These are phyloP conservation scores for Enteromius thamalakanensis DNA, from an alignment of 2,797 vertebrate species.

Conservation along the genomic window DNA sequence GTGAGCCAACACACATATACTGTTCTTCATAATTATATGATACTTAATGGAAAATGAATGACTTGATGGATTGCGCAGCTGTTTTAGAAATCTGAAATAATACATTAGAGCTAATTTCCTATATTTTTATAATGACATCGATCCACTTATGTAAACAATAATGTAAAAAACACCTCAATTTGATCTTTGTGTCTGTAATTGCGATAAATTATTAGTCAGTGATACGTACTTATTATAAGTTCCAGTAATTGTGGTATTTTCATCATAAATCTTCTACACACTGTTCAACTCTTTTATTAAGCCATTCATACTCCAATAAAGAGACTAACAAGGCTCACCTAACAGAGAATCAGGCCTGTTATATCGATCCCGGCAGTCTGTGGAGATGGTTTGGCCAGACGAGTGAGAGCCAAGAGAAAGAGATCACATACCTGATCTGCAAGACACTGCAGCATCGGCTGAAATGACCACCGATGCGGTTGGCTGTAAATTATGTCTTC, in stretches of 20 bases:
- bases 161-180: constrained; percentile 16
- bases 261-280: not conserved
- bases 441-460: constrained; percentile 10
- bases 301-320: constrained; percentile 23
- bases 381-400: constrained; percentile 24
- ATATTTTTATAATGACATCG: constrained; percentile 40
- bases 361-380: constrained; percentile 28
- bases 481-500: not conserved
- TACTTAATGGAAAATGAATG: constrained; percentile 32
- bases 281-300: constrained; percentile 6
- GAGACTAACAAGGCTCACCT: constrained; percentile 18
- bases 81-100: constrained; percentile 37
- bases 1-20: constrained; percentile 29
- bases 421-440: constrained; percentile 42
- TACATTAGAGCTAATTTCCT: constrained; percentile 23
- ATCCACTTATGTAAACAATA: constrained; percentile 27
- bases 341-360: constrained; percentile 33
- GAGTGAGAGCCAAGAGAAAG: constrained; percentile 41
- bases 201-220: constrained; percentile 20
- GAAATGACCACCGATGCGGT: constrained; percentile 4
- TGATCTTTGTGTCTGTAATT: constrained; percentile 11
- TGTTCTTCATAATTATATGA: constrained; percentile 43
- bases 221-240: constrained; percentile 13
- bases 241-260: constrained; percentile 28
- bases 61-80: constrained; percentile 41